Conservation (phyloP, 2,113 vertebrate genomes). For the Hipposideros armiger region DNA sequence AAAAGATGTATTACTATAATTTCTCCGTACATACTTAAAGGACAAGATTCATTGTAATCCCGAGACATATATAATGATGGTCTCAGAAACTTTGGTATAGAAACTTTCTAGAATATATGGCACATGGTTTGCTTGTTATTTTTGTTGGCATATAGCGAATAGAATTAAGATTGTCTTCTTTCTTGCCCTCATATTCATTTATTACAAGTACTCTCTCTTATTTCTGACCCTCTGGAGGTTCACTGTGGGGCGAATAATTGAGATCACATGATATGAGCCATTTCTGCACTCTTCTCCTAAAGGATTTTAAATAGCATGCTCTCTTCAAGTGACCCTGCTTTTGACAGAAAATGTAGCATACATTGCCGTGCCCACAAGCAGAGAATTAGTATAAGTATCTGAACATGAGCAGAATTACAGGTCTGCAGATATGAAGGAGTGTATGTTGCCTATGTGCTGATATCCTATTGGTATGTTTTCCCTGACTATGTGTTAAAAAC, state of each 20-base stretch:
- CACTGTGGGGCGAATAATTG: neutral
- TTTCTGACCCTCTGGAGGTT: neutral
- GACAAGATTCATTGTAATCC: conserved; percentile 16
- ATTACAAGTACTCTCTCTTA: neutral
- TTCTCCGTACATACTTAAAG: neutral
- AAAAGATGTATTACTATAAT: conserved; percentile 6
- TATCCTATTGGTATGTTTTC: neutral
- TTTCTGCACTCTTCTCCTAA: neutral
- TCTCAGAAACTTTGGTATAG: neutral
- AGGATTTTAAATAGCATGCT: neutral
- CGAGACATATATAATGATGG: neutral
- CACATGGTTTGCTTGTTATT: neutral
- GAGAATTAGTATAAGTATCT: neutral
- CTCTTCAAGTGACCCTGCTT: neutral
- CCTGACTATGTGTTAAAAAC: neutral
- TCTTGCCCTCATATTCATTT: neutral
- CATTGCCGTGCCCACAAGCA: neutral
- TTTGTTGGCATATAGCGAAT: neutral
- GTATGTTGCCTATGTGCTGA: too few species aligned
- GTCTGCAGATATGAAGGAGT: neutral
- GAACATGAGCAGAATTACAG: neutral
- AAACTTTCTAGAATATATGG: neutral
- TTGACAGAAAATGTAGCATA: neutral
- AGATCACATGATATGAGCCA: neutral
- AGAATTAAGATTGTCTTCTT: neutral